Evolutionary conservation across 1,140 invertebrate species (phyloP).

Genomic region (Arctopsyche grandis): DNA sequence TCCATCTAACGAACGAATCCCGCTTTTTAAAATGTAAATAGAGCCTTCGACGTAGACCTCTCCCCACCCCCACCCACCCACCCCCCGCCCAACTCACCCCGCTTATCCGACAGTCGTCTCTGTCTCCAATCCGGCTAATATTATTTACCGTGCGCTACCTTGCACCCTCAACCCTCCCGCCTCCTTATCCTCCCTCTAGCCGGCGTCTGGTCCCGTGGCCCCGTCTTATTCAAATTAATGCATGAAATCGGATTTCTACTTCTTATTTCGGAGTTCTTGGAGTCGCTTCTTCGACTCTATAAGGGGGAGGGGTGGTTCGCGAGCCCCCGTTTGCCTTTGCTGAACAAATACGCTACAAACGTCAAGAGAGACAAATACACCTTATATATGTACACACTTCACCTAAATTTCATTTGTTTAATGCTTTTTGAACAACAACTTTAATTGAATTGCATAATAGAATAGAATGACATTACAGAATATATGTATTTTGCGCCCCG

Average conservation of each 20-base stretch:
- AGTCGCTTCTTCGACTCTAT: slow-evolving; percentile 42
- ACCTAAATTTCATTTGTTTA: too few species aligned
- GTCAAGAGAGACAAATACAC: not conserved
- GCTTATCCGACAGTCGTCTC: slow-evolving; percentile 20
- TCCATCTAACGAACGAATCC: slow-evolving; percentile 53
- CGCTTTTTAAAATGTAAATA: slow-evolving; percentile 55
- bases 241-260: slow-evolving; percentile 54
- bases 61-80: not conserved
- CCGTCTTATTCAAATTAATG: slow-evolving; percentile 55
- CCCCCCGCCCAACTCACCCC: not conserved
- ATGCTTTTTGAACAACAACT: too few species aligned
- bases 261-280: slow-evolving; percentile 51
- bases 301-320: not conserved
- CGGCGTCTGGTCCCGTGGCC: slow-evolving; percentile 21
- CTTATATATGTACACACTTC: too few species aligned
- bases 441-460: too few species aligned
- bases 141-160: slow-evolving; percentile 52
- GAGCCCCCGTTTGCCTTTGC: not conserved
- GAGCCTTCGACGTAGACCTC: slow-evolving; percentile 21
- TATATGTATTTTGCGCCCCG: too few species aligned
- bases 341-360: slow-evolving; percentile 10
- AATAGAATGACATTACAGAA: too few species aligned
- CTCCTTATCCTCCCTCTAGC: not conserved
- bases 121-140: slow-evolving; percentile 51
- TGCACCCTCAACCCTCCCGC: not conserved